phyloP scores from a whole-genome alignment of 2,888 invertebrate genomes.

The Caenorhabditis sinica region DNA sequence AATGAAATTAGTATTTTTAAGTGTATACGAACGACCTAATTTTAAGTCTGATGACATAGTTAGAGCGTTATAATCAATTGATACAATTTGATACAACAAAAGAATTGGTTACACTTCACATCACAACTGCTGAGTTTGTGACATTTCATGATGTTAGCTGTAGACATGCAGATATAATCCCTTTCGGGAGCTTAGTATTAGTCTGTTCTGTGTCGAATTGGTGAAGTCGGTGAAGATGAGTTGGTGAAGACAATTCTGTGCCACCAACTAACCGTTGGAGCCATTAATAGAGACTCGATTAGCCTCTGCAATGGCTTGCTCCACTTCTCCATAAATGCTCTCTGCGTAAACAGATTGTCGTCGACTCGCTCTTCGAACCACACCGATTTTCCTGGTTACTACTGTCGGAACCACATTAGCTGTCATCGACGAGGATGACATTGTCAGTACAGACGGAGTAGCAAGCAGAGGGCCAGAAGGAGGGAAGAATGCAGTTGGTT shows the following conservation, averaged over 20 bases:
- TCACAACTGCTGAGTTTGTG: too few relatives aligned
- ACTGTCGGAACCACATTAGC: slow-evolving; percentile 57
- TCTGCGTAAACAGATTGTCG: slow-evolving; percentile 71
- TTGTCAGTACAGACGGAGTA: slow-evolving; percentile 52
- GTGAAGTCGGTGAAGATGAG: slow-evolving; percentile 12
- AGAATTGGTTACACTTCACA: too few relatives aligned
- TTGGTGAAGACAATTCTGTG: slow-evolving; percentile 33
- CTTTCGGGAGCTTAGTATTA: neutral
- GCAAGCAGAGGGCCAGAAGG: slow-evolving; percentile 68
- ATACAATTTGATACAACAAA: too few relatives aligned
- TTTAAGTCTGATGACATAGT: too few relatives aligned
- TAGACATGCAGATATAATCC: slow-evolving; percentile 7
- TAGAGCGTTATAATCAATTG: too few relatives aligned
- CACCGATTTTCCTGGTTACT: slow-evolving; percentile 61
- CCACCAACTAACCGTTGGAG: slow-evolving; percentile 61
- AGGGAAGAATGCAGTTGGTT: slow-evolving; percentile 50
- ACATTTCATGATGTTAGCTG: too few relatives aligned
- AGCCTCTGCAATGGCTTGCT: slow-evolving; percentile 58
- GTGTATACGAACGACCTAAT: neutral
- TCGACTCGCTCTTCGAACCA: slow-evolving; percentile 69
- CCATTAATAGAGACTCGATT: slow-evolving; percentile 20
- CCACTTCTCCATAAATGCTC: slow-evolving; percentile 70
- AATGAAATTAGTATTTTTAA: too few relatives aligned
- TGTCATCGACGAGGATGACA: slow-evolving; percentile 65
- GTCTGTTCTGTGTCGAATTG: slow-evolving; percentile 19